Base-by-base conservation (phyloP, 2,113 vertebrate genomes). In the Spermophilus dauricus region DNA sequence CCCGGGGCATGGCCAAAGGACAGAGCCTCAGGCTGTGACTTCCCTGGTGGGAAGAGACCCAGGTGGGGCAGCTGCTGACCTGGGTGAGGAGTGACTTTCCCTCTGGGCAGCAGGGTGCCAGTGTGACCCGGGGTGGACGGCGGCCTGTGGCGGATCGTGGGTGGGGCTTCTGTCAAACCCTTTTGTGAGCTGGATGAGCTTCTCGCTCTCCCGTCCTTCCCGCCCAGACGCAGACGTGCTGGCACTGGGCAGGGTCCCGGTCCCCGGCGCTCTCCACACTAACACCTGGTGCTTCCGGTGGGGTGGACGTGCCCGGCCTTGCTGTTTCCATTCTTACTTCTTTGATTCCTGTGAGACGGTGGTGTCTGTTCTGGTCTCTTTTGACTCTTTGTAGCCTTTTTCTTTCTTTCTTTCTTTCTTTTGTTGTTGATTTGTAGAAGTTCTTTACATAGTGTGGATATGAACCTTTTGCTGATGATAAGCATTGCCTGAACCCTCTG, bases 231-330 rank as follows among this genome's bases (percentile, higher is more conserved):
- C 58, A 26, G 26, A 22, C 8, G 85, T 5, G 53, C 45, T 6
- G 61, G 93, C 51, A 0, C 1, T 4, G 51, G 48, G 14, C 4
- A 22, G 12, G 53, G 8, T 26, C 1, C 17, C 34, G 9, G 6
- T 63, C 3, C 22, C 37, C 8, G 1, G 8, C 0, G 1, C 1
- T 17, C 53, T 9, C 20, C 16, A 3, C 28, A 0, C 13, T 28
- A 45, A 22, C 16, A 10, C 69, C 0, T 26, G 12, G 16, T 22
- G 26, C 53, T 34, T 24, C 20, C 2, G 22, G 20, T 20, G 30
- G 10, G 69, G 14, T 5, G 42, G 39, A 20, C 8, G 32, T 5
- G 30, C 10, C 28, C 24, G 37, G 48, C 51, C 22, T 61, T 8
- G 4, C 20, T 53, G 56, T 22, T 84, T 63, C 13, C 5, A 6